phyloP scores from a whole-genome alignment of 1,140 invertebrate genomes.

The Drosophila arawakana region DNA sequence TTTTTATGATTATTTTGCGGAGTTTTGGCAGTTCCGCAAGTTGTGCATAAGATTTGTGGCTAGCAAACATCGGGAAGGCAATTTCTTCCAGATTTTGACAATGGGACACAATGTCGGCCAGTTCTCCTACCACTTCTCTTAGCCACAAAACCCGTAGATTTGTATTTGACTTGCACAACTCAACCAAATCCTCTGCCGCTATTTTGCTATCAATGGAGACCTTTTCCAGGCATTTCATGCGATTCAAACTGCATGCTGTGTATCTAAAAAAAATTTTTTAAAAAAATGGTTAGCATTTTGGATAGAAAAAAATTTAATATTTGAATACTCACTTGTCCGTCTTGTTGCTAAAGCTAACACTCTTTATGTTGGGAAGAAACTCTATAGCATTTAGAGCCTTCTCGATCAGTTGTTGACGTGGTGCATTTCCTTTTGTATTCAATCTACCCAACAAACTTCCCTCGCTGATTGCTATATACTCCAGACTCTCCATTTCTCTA shows the following conservation, averaged over 20 bases:
- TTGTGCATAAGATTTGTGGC: conserved; percentile 1
- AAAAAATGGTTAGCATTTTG: neutral
- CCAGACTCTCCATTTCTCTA: conserved; percentile 12
- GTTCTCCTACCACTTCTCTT: conserved; percentile 15
- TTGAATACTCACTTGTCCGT: conserved; percentile 2
- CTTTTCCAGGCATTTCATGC: conserved; percentile 8
- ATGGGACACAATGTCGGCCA: conserved; percentile 11
- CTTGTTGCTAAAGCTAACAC: conserved; percentile 6
- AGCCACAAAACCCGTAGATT: conserved; percentile 19
- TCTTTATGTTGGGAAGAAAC: conserved; percentile 1
- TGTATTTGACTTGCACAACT: conserved; percentile 10
- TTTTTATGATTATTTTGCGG: conserved; percentile 3
- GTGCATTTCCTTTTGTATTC: neutral
- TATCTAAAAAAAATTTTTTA: conserved; percentile 17
- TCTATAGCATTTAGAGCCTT: neutral
- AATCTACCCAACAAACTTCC: neutral
- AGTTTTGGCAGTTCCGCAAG: conserved; percentile 14
- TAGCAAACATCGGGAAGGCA: conserved; percentile 6
- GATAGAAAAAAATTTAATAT: neutral
- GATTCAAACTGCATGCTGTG: neutral
- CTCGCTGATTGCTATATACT: conserved; percentile 4
- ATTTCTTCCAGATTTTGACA: conserved; percentile 16
- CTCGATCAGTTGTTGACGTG: neutral
- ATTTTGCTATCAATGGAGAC: conserved; percentile 12
- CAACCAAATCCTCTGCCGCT: conserved; percentile 1